Conservation (phyloP, 2,797 vertebrate species). For the Spinus olivaceus region DNA sequence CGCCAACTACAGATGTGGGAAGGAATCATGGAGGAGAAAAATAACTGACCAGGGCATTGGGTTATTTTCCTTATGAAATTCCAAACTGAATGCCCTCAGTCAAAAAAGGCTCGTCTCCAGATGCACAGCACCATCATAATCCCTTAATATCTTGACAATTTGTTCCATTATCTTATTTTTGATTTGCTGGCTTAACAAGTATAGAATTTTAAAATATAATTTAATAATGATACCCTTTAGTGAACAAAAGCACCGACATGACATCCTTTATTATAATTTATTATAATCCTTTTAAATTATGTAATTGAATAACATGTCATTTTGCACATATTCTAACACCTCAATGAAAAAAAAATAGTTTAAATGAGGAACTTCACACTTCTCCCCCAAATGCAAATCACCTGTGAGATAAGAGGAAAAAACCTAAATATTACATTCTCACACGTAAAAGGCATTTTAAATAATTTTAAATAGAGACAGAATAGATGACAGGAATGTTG, state of each 20-base stretch:
- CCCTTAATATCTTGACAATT: neutral
- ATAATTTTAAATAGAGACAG: neutral
- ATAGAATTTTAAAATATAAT: neutral
- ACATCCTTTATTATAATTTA: neutral
- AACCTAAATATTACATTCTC: neutral
- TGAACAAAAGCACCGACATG: neutral
- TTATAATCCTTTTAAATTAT: neutral
- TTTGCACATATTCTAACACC: neutral
- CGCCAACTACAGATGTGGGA: neutral
- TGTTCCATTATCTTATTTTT: neutral
- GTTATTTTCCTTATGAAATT: neutral
- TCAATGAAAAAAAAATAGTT: neutral
- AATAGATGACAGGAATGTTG: neutral
- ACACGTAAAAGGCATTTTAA: neutral
- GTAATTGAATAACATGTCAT: neutral
- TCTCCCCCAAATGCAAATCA: neutral
- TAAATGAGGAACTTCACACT: neutral
- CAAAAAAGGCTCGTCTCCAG: neutral
- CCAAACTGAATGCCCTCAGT: neutral
- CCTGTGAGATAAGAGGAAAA: neutral
- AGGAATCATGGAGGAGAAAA: neutral
- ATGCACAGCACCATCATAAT: neutral
- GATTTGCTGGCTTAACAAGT: neutral
- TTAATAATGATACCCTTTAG: neutral
- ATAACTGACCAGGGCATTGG: neutral